Percentiles rank a stretch among this genome's conserved stretches.
phyloP scores from a whole-genome alignment of 1,140 invertebrate genomes.

The Hermatobates lingyangjiaoensis region DNA sequence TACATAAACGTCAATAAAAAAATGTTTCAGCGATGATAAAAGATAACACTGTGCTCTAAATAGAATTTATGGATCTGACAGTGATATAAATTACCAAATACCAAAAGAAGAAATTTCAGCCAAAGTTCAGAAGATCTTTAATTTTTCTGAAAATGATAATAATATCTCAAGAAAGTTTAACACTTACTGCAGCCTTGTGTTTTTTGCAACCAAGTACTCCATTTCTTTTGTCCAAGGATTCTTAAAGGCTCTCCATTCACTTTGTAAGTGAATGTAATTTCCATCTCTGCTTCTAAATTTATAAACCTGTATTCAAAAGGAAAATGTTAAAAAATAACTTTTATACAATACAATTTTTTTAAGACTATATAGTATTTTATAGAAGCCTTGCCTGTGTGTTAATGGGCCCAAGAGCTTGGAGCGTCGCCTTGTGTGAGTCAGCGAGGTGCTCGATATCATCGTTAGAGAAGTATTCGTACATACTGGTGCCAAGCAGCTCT shows the following conservation, averaged over 20 bases:
- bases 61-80: no score
- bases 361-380: no score
- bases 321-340: no score
- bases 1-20: no score
- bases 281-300: constrained; percentile 62
- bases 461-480: constrained; percentile 82
- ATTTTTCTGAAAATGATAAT: no score
- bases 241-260: constrained; percentile 68
- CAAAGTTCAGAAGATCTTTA: no score
- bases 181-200: constrained; percentile 47
- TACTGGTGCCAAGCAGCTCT: constrained; percentile 75
- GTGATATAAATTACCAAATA: no score
- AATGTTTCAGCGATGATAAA: no score
- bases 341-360: no score
- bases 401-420: constrained; percentile 41
- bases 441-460: constrained; percentile 64
- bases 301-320: constrained; percentile 43
- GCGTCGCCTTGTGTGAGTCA: constrained; percentile 62
- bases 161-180: constrained; percentile 13
- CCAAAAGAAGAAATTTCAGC: no score
- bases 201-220: constrained; percentile 72
- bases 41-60: no score
- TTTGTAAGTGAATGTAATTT: constrained; percentile 49
- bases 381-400: constrained; percentile 38
- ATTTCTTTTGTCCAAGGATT: constrained; percentile 87